phyloP scores from a whole-genome alignment of 30 jellyfish, hydroid and myxozoan species.

The Pelagia noctiluca region DNA sequence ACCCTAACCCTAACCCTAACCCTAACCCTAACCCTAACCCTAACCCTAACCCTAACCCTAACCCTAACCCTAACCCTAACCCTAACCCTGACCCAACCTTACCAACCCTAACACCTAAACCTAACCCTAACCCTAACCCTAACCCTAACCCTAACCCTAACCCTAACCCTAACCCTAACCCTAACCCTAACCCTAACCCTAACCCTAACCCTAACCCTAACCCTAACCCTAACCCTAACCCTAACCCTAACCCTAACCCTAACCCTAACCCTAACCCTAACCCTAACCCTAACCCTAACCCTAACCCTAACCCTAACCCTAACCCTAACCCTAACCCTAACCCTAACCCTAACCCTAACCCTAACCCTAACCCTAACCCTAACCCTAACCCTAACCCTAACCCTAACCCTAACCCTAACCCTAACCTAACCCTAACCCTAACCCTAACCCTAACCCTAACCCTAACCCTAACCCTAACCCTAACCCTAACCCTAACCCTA shows the following conservation, averaged over 20 bases:
- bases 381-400: slow-evolving; percentile 6
- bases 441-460: slow-evolving; percentile 8
- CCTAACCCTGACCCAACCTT: slow-evolving; percentile 10
- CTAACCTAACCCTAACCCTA: slow-evolving; percentile 3
- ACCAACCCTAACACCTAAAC: too few relatives aligned
- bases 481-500: slow-evolving; percentile 6
- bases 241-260: slow-evolving; percentile 8
- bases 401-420: slow-evolving; percentile 9
- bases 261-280: slow-evolving; percentile 6
- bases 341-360: slow-evolving; percentile 9
- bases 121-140: background rate
- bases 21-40: slow-evolving; percentile 9
- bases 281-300: slow-evolving; percentile 9
- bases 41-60: slow-evolving; percentile 6
- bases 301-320: slow-evolving; percentile 8
- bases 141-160: slow-evolving; percentile 6
- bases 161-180: slow-evolving; percentile 8
- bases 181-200: slow-evolving; percentile 3
- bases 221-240: slow-evolving; percentile 5
- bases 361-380: slow-evolving; percentile 8
- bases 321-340: slow-evolving; percentile 6
- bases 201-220: slow-evolving; percentile 4
- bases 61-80: slow-evolving; percentile 8
- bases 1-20: slow-evolving; percentile 8
- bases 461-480: slow-evolving; percentile 9